phyloP scores from a whole-genome alignment of 2,888 invertebrate species.

The Cosmia trapezina region DNA sequence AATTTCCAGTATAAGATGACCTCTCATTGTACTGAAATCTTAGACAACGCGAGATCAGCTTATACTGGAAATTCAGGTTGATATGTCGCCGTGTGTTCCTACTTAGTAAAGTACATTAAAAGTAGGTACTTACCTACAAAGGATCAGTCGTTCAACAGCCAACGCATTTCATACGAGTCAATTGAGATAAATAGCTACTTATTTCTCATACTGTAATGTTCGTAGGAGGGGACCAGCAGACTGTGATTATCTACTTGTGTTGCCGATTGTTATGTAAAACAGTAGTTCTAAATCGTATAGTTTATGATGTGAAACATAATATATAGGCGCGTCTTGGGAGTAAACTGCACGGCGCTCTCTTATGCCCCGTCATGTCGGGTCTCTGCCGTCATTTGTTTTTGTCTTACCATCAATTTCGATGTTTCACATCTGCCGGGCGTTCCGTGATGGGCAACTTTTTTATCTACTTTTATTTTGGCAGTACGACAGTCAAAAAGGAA shows the following conservation, averaged over 20 bases:
- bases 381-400: too few relatives aligned
- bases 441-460: too few relatives aligned
- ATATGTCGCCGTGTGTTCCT: too few relatives aligned
- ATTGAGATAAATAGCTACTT: conserved; percentile 34
- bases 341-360: neutral
- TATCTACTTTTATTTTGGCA: too few relatives aligned
- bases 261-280: neutral
- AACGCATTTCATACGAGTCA: conserved; percentile 19
- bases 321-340: neutral
- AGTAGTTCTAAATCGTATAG: neutral
- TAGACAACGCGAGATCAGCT: too few relatives aligned
- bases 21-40: too few relatives aligned
- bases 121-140: neutral
- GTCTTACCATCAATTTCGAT: neutral
- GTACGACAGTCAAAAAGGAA: too few relatives aligned
- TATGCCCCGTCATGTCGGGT: too few relatives aligned
- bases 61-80: too few relatives aligned
- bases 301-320: neutral
- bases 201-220: conserved; percentile 4
- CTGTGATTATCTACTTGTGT: conserved; percentile 27
- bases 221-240: conserved; percentile 3
- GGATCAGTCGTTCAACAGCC: neutral
- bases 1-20: too few relatives aligned
- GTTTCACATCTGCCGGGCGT: neutral
- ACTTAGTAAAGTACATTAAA: neutral